A percentile compares a stretch with the other conserved stretches of the same genome.
These are phyloP conservation scores for Melipona beecheii DNA, from an alignment of 2,888 invertebrate genomes.

Conservation along the genomic window DNA sequence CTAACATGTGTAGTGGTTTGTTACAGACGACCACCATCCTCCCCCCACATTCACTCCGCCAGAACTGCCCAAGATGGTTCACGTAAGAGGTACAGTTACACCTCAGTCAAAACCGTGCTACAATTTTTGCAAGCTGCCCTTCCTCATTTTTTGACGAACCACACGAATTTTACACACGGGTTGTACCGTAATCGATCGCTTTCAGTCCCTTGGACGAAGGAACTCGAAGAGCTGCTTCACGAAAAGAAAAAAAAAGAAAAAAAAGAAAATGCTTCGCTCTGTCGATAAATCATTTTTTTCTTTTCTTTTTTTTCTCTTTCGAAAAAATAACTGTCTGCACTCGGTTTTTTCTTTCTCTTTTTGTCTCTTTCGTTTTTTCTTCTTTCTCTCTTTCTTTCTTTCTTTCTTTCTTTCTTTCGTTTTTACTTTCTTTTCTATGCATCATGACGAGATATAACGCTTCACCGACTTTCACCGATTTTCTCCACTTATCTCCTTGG, in stretches of 20 bases:
- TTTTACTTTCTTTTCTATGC: constrained; percentile 21
- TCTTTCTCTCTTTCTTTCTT: background rate
- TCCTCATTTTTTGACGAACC: constrained; percentile 67
- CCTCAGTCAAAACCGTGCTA: constrained; percentile 82
- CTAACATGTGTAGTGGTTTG: constrained; percentile 85
- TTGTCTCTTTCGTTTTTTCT: background rate
- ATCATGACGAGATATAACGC: constrained; percentile 23
- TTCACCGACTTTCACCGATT: constrained; percentile 8
- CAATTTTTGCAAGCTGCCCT: constrained; percentile 80
- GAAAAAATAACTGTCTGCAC: constrained; percentile 27
- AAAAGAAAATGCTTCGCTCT: constrained; percentile 47
- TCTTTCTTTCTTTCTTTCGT: background rate
- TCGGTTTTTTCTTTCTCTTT: background rate
- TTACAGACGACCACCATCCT: constrained; percentile 98
- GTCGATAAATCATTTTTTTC: constrained; percentile 33
- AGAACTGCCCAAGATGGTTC: constrained; percentile 99
- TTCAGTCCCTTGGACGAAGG: constrained; percentile 32
- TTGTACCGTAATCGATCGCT: constrained; percentile 50
- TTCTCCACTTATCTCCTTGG: constrained; percentile 7
- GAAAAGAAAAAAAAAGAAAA: background rate
- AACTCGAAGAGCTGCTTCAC: constrained; percentile 44
- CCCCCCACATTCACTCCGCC: constrained; percentile 99
- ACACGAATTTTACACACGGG: constrained; percentile 45
- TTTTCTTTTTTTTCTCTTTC: constrained; percentile 14
- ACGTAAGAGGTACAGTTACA: constrained; percentile 93